Conservation (phyloP, 2,113 vertebrate species). For the Oreochromis spilurus region DNA sequence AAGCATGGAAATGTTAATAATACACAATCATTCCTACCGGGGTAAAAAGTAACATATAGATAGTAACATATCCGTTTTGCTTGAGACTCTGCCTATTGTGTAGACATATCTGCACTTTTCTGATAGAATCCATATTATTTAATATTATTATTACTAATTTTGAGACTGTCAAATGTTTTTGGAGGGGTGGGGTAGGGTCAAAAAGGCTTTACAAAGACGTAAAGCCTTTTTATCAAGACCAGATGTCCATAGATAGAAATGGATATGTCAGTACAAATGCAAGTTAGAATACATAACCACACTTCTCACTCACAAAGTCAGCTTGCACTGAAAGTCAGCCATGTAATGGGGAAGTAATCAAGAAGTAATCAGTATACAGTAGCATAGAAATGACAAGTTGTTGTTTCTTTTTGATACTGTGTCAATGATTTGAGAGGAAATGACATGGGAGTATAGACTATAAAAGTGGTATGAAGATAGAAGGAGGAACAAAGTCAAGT, state of each 20-base stretch:
- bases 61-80: background rate
- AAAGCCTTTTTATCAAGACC: background rate
- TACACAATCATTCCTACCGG: background rate
- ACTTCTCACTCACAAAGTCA: background rate
- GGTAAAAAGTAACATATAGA: background rate
- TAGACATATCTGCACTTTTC: background rate
- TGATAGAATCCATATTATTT: background rate
- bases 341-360: background rate
- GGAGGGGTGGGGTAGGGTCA: background rate
- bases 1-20: background rate
- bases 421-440: background rate
- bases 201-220: background rate
- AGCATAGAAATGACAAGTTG: background rate
- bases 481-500: constrained; percentile 31
- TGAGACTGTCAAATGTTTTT: background rate
- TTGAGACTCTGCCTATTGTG: background rate
- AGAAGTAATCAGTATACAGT: constrained; percentile 27
- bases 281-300: background rate
- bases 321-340: constrained; percentile 28
- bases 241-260: background rate
- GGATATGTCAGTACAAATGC: background rate
- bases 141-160: background rate
- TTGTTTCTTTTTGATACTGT: background rate
- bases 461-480: background rate
- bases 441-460: background rate